These are phyloP conservation scores for Aelia acuminata DNA, from an alignment of 2,888 invertebrate genomes.

Conservation along the genomic window DNA sequence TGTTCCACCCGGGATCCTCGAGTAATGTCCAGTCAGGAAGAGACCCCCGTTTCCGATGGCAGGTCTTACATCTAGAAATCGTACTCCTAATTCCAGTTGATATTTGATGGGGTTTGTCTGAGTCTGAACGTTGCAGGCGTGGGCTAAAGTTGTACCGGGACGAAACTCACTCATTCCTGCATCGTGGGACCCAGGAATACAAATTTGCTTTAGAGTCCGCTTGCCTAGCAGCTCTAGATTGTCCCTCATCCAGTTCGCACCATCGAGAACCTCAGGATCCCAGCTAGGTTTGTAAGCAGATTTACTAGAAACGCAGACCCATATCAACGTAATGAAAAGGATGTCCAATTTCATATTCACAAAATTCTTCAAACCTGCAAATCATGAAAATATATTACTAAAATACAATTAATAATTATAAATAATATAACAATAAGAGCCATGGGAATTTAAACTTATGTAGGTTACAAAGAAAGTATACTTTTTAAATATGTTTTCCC, in stretches of 20 bases:
- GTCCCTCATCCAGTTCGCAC: constrained; percentile 26
- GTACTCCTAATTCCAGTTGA: constrained; percentile 17
- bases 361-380: not conserved
- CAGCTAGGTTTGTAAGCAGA: not conserved
- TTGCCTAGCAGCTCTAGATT: not conserved
- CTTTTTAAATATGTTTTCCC: too few species aligned
- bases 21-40: constrained; percentile 19
- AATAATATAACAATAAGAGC: too few species aligned
- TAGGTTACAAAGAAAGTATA: too few species aligned
- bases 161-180: constrained; percentile 37
- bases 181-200: constrained; percentile 12
- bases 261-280: constrained; percentile 17
- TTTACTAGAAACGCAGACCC: constrained; percentile 1
- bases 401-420: too few species aligned
- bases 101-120: not conserved
- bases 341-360: not conserved
- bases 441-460: too few species aligned
- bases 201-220: constrained; percentile 33
- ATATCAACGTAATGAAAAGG: not conserved
- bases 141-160: constrained; percentile 6
- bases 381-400: too few species aligned
- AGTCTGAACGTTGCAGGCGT: constrained; percentile 12
- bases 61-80: constrained; percentile 4
- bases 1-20: not conserved
- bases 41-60: constrained; percentile 29